Evolutionary conservation across 2,888 invertebrate species (phyloP).

Genomic region (Nephrotoma appendiculata): DNA sequence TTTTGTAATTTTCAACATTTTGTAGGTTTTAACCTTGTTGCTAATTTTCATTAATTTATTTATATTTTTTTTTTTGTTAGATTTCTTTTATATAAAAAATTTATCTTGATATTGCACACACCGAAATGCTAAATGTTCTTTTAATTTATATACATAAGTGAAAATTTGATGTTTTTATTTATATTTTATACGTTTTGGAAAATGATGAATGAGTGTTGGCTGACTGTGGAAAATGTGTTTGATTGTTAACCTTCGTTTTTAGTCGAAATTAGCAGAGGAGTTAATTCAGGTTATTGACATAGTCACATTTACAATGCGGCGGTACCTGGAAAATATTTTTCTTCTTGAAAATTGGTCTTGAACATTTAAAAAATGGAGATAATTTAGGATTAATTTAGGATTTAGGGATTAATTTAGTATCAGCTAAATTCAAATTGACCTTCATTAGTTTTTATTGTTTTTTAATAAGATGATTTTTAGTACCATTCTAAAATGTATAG

Average conservation of each 20-base stretch:
- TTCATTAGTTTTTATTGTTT: no score
- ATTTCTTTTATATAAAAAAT: neutral
- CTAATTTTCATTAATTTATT: neutral
- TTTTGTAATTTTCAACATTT: neutral
- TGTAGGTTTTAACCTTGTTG: neutral
- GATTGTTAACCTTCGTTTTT: neutral
- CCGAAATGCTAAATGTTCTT: neutral
- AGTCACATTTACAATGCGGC: no score
- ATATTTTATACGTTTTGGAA: neutral
- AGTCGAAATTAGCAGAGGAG: neutral
- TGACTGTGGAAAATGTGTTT: neutral
- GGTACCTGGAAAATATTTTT: no score
- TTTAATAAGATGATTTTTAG: no score
- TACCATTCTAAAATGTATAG: no score
- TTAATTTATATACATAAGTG: neutral
- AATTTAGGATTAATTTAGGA: no score
- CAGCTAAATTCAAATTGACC: no score
- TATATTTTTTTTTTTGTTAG: neutral
- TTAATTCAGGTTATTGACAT: no score
- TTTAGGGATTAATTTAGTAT: no score
- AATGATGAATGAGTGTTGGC: neutral
- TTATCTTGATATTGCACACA: neutral
- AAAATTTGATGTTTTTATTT: neutral
- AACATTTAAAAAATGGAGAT: no score
- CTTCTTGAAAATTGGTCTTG: no score